phyloP scores from a whole-genome alignment of 1,140 invertebrate species.

The Procambarus virginalis region DNA sequence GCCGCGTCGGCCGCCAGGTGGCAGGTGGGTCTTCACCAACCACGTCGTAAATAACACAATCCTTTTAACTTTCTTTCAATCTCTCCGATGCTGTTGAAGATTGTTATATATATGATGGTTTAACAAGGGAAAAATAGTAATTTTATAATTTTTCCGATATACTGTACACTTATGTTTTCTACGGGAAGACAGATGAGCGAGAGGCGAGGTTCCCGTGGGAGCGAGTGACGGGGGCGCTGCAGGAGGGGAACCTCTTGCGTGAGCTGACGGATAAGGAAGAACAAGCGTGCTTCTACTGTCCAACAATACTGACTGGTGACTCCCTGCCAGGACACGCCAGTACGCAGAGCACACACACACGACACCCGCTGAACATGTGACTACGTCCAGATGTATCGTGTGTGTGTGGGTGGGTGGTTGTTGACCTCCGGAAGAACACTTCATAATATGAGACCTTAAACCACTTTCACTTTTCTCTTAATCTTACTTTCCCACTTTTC shows the following conservation, averaged over 20 bases:
- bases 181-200: neutral
- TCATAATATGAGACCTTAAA: neutral
- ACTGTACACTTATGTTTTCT: no score
- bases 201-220: conserved; percentile 27
- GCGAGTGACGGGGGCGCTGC: conserved; percentile 25
- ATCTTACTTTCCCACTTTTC: neutral
- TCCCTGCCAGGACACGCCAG: neutral
- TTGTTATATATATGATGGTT: no score
- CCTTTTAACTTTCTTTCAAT: no score
- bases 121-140: no score
- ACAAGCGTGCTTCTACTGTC: neutral
- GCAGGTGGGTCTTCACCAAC: neutral
- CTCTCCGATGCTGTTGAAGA: no score
- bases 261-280: conserved; percentile 32
- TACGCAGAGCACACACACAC: neutral
- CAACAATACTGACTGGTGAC: neutral
- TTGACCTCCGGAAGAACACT: neutral
- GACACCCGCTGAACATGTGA: neutral
- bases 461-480: neutral
- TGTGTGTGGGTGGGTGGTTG: neutral
- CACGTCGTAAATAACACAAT: no score
- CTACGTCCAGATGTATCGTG: neutral
- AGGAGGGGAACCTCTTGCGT: conserved; percentile 15
- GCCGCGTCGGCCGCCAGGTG: conserved; percentile 37
- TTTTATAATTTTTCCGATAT: no score